A percentile compares a stretch with the other conserved stretches of the same genome.
Evolutionary conservation across 2,888 invertebrate species (phyloP).

Genomic region (Papilio protenor): DNA sequence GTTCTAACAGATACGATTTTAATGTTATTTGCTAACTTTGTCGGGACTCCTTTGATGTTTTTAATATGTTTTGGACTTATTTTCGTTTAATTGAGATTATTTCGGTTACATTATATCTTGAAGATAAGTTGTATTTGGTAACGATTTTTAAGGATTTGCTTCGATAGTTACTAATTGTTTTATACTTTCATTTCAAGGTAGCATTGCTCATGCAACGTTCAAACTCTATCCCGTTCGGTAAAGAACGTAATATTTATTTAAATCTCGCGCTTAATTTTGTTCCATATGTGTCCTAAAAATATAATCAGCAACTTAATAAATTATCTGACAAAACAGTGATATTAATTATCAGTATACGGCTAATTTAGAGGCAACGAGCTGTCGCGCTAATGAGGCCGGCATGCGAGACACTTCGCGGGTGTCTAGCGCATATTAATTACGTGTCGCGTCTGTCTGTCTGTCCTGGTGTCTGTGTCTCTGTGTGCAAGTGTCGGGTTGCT

Average conservation of each 20-base stretch:
- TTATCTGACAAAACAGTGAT: conserved; percentile 19
- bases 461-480: conserved; percentile 2
- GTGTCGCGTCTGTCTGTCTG: conserved; percentile 11
- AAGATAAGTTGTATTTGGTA: not conserved
- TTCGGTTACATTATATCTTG: not conserved
- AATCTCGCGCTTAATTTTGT: conserved; percentile 13
- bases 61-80: not conserved
- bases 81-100: not conserved
- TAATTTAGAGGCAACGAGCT: conserved; percentile 17
- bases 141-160: not conserved
- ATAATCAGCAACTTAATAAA: conserved; percentile 3
- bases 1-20: not conserved
- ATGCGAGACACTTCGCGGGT: conserved; percentile 19
- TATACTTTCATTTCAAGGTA: not conserved
- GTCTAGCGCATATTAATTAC: conserved; percentile 34
- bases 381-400: conserved; percentile 19
- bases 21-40: not conserved
- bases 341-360: conserved; percentile 18
- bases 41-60: not conserved
- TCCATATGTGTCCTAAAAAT: conserved; percentile 2
- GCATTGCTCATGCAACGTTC: not conserved
- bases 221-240: not conserved
- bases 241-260: conserved; percentile 31
- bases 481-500: conserved; percentile 18
- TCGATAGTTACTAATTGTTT: not conserved